A percentile compares a stretch with the other conserved stretches of the same genome.
Conservation (phyloP, 2,888 invertebrate genomes). For the Cosmia pyralina region DNA sequence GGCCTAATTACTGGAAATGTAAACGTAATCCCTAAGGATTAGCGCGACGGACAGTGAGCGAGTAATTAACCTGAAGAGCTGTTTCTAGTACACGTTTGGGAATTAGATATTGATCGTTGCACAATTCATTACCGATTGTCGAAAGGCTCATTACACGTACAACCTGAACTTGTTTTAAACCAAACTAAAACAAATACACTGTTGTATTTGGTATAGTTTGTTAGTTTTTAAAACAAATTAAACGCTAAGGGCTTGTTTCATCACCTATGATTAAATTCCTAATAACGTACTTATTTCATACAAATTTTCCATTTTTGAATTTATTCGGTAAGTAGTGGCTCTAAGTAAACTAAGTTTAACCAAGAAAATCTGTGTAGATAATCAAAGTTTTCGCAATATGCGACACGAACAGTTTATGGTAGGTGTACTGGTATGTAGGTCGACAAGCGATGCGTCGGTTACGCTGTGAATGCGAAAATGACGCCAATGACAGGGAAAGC, state of each 20-base stretch:
- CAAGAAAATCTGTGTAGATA: slow-evolving; percentile 50
- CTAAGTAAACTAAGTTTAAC: slow-evolving; percentile 43
- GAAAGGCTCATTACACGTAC: background rate
- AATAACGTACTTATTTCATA: too few relatives aligned
- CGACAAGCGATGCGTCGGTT: slow-evolving; percentile 63
- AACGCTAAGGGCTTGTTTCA: too few relatives aligned
- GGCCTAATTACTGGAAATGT: slow-evolving; percentile 30
- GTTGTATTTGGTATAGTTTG: too few relatives aligned
- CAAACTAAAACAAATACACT: slow-evolving; percentile 2
- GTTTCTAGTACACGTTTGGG: slow-evolving; percentile 17
- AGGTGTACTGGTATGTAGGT: slow-evolving; percentile 68
- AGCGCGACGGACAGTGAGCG: slow-evolving; percentile 20
- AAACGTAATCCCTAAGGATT: slow-evolving; percentile 39
- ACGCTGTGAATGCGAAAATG: slow-evolving; percentile 67
- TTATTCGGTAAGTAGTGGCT: too few relatives aligned
- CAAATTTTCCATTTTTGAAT: too few relatives aligned
- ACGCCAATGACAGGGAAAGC: slow-evolving; percentile 69
- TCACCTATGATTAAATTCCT: too few relatives aligned
- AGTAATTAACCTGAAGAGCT: slow-evolving; percentile 38
- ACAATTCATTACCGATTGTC: slow-evolving; percentile 9
- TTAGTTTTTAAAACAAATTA: too few relatives aligned
- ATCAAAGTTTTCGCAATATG: slow-evolving; percentile 62
- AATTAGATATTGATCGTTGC: slow-evolving; percentile 9
- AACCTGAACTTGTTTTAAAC: slow-evolving; percentile 23
- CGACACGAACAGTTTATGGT: slow-evolving; percentile 61